Conservation (phyloP, 2,888 invertebrate species). For the Osmoderma eremita region DNA sequence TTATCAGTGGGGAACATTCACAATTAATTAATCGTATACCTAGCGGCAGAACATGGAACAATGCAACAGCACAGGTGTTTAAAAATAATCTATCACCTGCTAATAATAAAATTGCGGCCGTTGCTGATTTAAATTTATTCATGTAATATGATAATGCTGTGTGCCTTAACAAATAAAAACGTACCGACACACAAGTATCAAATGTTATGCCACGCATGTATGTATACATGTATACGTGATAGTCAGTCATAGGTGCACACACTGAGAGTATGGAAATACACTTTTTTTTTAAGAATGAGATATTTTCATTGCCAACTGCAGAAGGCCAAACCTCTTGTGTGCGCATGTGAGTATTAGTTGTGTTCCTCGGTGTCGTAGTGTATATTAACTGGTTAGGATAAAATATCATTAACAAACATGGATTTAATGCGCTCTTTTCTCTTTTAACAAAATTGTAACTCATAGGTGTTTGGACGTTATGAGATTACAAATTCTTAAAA, state of each 20-base stretch:
- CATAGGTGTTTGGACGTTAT: no score
- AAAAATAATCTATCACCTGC: conserved; percentile 41
- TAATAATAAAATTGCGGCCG: conserved; percentile 41
- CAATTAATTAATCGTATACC: background rate
- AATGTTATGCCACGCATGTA: background rate
- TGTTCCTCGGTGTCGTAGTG: no score
- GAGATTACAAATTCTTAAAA: no score
- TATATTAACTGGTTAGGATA: no score
- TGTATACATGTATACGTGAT: background rate
- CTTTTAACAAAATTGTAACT: no score
- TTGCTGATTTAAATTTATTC: conserved; percentile 38
- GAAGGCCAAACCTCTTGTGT: conserved; percentile 50
- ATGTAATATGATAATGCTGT: conserved; percentile 35
- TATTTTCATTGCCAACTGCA: conserved; percentile 49
- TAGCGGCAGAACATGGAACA: background rate
- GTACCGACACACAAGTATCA: background rate
- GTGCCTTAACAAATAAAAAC: conserved; percentile 13
- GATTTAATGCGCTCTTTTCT: no score
- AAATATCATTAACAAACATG: no score
- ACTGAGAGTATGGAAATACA: conserved; percentile 46
- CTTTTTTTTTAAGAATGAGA: conserved; percentile 46
- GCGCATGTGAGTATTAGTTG: no score
- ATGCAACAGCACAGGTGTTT: conserved; percentile 24
- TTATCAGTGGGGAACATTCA: conserved; percentile 28
- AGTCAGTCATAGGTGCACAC: conserved; percentile 7